These are phyloP conservation scores for Xiphorhynchus elegans DNA, from an alignment of 2,113 vertebrate species.

Conservation along the genomic window DNA sequence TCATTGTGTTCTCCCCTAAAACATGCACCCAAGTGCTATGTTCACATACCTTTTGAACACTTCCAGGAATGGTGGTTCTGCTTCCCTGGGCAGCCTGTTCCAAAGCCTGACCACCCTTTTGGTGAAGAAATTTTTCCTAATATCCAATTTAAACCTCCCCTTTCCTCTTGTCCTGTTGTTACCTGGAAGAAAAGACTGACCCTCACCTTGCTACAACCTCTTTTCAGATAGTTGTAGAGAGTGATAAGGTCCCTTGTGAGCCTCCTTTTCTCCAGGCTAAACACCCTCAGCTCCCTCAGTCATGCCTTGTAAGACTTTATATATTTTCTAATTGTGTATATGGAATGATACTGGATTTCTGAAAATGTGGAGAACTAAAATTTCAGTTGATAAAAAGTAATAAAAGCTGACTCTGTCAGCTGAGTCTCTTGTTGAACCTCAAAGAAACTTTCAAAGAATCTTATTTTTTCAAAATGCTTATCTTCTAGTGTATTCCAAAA, in stretches of 20 bases:
- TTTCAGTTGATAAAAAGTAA: background rate
- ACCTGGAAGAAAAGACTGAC: background rate
- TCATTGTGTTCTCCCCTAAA: background rate
- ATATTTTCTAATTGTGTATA: background rate
- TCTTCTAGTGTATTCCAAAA: background rate
- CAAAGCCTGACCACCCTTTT: background rate
- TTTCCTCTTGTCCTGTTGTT: background rate
- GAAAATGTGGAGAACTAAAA: background rate
- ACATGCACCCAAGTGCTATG: fast-evolving
- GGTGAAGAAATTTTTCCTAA: background rate
- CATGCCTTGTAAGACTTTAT: background rate
- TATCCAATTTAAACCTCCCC: background rate
- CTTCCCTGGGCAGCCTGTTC: background rate
- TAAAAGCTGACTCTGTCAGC: background rate
- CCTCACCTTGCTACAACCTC: background rate
- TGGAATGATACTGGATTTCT: background rate
- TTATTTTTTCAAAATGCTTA: background rate
- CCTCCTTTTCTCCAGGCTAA: background rate
- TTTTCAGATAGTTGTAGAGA: background rate
- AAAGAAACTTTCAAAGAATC: background rate
- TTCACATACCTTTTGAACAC: fast-evolving
- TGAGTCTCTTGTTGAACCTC: background rate
- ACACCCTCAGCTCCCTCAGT: background rate
- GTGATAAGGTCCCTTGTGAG: background rate
- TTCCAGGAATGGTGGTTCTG: background rate